Evolutionary conservation across 2,113 vertebrate genomes (phyloP).

Genomic region (Neogale vison): DNA sequence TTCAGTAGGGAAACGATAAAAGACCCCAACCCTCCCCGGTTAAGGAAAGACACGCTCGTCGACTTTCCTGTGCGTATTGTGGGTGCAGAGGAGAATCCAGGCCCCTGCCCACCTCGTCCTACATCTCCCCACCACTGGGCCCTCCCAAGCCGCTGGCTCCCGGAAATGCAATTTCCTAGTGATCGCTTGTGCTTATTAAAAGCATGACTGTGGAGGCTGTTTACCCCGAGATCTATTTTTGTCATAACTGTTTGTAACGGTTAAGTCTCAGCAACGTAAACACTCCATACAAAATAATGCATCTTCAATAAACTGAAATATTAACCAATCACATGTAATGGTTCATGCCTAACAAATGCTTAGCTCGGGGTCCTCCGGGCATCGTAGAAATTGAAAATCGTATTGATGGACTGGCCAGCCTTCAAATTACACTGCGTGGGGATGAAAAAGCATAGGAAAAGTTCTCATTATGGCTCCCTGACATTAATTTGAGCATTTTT

Average conservation of each 20-base stretch:
- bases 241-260: conserved; percentile 88
- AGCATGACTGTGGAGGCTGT: conserved; percentile 79
- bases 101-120: background rate
- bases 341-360: conserved; percentile 88
- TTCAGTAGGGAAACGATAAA: background rate
- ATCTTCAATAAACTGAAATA: conserved; percentile 94
- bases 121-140: conserved; percentile 21
- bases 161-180: conserved; percentile 83
- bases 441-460: conserved; percentile 93
- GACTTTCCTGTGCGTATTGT: background rate
- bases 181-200: conserved; percentile 82
- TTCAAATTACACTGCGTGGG: conserved; percentile 86
- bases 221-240: conserved; percentile 85
- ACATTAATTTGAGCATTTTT: conserved; percentile 99
- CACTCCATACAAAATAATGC: conserved; percentile 87
- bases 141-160: conserved; percentile 24
- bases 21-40: background rate
- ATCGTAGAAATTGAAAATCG: conserved; percentile 90
- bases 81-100: background rate
- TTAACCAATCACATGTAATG: conserved; percentile 95
- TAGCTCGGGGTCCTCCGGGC: conserved; percentile 87
- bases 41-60: background rate
- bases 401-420: conserved; percentile 89
- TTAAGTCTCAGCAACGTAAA: conserved; percentile 86
- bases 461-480: conserved; percentile 94